Percentiles rank a stretch among this genome's conserved stretches.
Conservation (phyloP, 2,888 invertebrate species). For the Protodeltote pygarga region DNA sequence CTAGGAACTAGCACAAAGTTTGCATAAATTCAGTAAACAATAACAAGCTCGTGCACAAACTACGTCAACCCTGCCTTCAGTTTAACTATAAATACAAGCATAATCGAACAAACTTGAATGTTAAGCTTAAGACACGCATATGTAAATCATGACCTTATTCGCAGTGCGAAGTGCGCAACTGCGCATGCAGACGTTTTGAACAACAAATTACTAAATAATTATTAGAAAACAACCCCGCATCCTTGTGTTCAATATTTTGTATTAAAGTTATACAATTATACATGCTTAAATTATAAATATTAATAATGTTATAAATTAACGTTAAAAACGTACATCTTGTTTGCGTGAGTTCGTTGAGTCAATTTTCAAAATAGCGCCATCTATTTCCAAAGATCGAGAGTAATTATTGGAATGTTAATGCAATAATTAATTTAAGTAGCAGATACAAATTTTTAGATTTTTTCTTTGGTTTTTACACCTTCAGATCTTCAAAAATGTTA, state of each 20-base stretch:
- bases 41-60: slow-evolving; percentile 4
- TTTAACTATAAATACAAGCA: slow-evolving; percentile 33
- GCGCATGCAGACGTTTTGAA: slow-evolving; percentile 29
- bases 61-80: slow-evolving; percentile 12
- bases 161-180: slow-evolving; percentile 23
- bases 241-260: slow-evolving; percentile 31
- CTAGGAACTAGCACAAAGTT: slow-evolving; percentile 18
- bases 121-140: slow-evolving; percentile 40
- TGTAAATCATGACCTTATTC: slow-evolving; percentile 57
- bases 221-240: slow-evolving; percentile 34
- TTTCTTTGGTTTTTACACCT: too few species aligned
- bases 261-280: slow-evolving; percentile 28
- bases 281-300: not conserved
- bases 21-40: slow-evolving; percentile 18
- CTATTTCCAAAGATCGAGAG: slow-evolving; percentile 17
- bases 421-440: too few species aligned
- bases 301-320: slow-evolving; percentile 25
- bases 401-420: too few species aligned
- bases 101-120: slow-evolving; percentile 42
- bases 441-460: too few species aligned
- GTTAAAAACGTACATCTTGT: slow-evolving; percentile 20
- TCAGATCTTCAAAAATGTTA: too few species aligned
- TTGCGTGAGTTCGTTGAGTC: slow-evolving; percentile 10
- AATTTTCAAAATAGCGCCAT: slow-evolving; percentile 24
- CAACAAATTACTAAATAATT: slow-evolving; percentile 44